These are phyloP conservation scores for Varroa destructor DNA, from an alignment of 1,140 invertebrate species.

Conservation along the genomic window DNA sequence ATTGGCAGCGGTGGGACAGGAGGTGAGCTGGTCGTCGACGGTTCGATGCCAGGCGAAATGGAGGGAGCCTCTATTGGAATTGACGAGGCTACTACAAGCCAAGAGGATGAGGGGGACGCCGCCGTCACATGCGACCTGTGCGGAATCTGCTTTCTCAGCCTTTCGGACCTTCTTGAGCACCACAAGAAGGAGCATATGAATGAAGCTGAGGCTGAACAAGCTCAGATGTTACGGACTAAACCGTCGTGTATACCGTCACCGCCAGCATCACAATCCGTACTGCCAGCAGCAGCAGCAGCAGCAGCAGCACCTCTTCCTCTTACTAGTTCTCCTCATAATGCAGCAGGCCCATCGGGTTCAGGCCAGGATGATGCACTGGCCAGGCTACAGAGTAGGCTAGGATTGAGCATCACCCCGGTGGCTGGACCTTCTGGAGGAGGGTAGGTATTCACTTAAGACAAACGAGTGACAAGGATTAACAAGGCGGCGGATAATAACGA, in stretches of 20 bases:
- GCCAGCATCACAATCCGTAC: no score
- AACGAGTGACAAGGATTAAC: no score
- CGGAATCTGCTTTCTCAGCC: constrained; percentile 31
- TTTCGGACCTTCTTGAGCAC: constrained; percentile 40
- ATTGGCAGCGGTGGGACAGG: no score
- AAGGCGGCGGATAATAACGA: constrained; percentile 7
- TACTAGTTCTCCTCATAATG: constrained; percentile 36
- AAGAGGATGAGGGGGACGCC: constrained; percentile 6
- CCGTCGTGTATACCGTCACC: no score
- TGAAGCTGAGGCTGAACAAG: constrained; percentile 25
- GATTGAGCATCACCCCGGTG: constrained; percentile 34
- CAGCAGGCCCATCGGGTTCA: constrained; percentile 34
- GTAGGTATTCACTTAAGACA: no score
- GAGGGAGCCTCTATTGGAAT: constrained; percentile 18
- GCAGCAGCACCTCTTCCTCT: no score
- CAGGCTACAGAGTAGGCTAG: constrained; percentile 16
- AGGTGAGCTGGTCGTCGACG: neutral
- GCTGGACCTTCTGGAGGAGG: neutral
- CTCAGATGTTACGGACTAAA: constrained; percentile 36
- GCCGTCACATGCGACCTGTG: constrained; percentile 24
- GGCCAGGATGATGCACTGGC: constrained; percentile 1
- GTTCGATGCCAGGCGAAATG: constrained; percentile 22
- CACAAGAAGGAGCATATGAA: constrained; percentile 38
- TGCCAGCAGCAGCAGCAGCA: no score
- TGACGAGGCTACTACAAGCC: constrained; percentile 7